Evolutionary conservation across 2,797 vertebrate species (phyloP), one percentile per base, ranked within the genome.

Genomic region (Chromobotia macracanthus): DNA sequence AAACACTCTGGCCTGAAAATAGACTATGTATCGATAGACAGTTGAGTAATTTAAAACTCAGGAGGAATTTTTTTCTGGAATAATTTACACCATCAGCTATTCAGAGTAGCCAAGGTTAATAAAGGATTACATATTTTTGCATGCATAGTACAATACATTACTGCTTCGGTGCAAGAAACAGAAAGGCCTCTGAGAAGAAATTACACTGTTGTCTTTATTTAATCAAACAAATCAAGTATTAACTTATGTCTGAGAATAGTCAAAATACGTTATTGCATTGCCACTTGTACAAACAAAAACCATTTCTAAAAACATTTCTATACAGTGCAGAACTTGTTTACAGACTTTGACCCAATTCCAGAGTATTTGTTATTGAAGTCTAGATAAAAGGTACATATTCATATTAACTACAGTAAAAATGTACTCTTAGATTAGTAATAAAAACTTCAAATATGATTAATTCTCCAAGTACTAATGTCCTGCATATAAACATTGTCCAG

Each of bases 181-280:
- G 8, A 64, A 35, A 64, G 8, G 9, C 10, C 8, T 64, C 18
- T 38, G 19, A 10, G 10, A 41, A 64, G 10, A 61, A 58, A 9
- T 5, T 25, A 60, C 23, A 63, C 61, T 44, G 11, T 31, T 31
- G 35, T 8, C 38, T 19, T 38, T 64, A 64, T 64, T 41, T 64
- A 41, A 64, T 38, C 61, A 64, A 38, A 19, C 35, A 64, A 41
- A 64, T 1, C 18, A 19, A 0, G 1, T 19, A 35, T 10, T 38
- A n/a, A 28, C 61, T 19, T 9, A 64, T 38, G 61, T 64, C 41
- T 64, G 3, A 64, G 28, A 10, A 38, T 12, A 38, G 31, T 64
- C 28, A 38, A 64, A 19, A 64, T 64, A 64, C 11, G 8, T 63
- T n/a, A n/a, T 12, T 19, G n/a, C n/a, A n/a, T 64, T 64, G 61